phyloP scores from a whole-genome alignment of 1,140 invertebrate species.

The Leguminivora glycinivorella region DNA sequence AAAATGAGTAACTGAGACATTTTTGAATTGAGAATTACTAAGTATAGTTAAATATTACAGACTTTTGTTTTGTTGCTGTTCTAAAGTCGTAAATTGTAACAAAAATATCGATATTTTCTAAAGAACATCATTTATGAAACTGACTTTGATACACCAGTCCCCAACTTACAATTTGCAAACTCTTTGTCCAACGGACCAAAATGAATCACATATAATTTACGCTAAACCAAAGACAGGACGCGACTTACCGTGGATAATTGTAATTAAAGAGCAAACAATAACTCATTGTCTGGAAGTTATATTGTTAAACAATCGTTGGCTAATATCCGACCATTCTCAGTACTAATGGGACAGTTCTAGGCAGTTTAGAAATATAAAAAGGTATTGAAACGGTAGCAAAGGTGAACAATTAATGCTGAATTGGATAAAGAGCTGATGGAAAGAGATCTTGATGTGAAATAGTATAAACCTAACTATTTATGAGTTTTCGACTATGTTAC shows the following conservation, averaged over 20 bases:
- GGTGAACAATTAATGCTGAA: background rate
- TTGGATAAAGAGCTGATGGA: background rate
- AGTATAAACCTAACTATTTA: too few species aligned
- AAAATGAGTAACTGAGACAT: too few species aligned
- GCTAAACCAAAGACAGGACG: background rate
- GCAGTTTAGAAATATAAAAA: background rate
- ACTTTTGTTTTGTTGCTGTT: too few species aligned
- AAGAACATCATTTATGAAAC: too few species aligned
- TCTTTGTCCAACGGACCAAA: background rate
- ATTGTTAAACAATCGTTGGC: constrained; percentile 12
- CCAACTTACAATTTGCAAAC: too few species aligned
- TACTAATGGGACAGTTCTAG: constrained; percentile 7
- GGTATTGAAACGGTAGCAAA: background rate
- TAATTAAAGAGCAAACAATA: constrained; percentile 9
- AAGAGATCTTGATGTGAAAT: too few species aligned
- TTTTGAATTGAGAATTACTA: too few species aligned
- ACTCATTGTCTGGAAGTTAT: background rate
- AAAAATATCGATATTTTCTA: too few species aligned
- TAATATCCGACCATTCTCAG: constrained; percentile 16
- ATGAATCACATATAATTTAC: background rate
- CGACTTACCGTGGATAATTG: background rate
- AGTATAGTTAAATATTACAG: too few species aligned
- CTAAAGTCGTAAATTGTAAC: too few species aligned
- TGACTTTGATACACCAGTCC: too few species aligned
- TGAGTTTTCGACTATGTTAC: too few species aligned